Evolutionary conservation across 2,797 vertebrate species (phyloP), one percentile per base, ranked within the genome.

Genomic region (Hybognathus amarus): DNA sequence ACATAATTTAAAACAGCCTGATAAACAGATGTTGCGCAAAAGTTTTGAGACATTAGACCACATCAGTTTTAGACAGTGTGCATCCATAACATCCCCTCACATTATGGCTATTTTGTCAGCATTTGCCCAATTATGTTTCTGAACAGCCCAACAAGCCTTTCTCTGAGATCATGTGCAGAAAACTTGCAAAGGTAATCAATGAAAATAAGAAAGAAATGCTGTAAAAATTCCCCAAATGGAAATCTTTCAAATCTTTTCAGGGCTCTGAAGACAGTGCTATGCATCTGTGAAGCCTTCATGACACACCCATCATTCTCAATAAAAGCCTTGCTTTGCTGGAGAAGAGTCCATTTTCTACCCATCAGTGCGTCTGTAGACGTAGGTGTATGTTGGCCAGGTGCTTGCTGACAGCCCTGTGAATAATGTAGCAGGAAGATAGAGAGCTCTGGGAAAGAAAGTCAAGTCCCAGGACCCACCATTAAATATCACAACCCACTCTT

Each of bases 401-500:
- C 90, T 81, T 79, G 84, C 87, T 94, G 94, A 94, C 94, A 93
- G 90, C 89, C 88, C 87, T 87, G 93, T 95, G 93, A 94, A 90
- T 94, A 93, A 94, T 94, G 91, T 91, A 91, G 92, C 92, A 91
- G 87, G 90, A 87, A 76, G 90, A 92, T 86, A 89, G 83, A 90
- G 90, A 92, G 91, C 89, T 91, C 90, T 90, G 92, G 90, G 89
- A 93, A 93, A 90, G 92, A 92, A 94, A 93, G 91, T 92, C 89
- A 91, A 87, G 90, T 92, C 93, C 91, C 91, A 79, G 91, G 91
- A 92, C 91, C 93, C 92, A 89, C 91, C 93, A 94, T 94, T 95
- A 94, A 86, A 94, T 94, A 93, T 93, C 92, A 90, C 85, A 90
- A 92, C 94, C 93, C 93, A 91, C 88, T 93, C 91, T 92, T 94